Conservation (phyloP, 1,140 invertebrate genomes). For the Rhagoletis zephyria region DNA sequence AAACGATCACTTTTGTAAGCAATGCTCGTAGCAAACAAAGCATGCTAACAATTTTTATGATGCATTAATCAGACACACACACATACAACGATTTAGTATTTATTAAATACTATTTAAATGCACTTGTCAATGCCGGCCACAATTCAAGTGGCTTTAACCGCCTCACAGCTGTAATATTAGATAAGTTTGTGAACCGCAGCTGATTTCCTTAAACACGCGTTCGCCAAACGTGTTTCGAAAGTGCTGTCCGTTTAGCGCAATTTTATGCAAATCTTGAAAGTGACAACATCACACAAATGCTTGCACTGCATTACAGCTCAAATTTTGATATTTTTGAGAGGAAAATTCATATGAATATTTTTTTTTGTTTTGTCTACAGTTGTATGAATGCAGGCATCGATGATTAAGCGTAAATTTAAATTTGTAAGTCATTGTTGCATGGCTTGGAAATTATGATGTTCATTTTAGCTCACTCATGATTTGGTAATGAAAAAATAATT, state of each 20-base stretch:
- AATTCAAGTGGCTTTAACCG: background rate
- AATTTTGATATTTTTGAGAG: too few relatives aligned
- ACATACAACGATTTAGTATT: background rate
- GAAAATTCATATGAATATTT: background rate
- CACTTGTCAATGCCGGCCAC: background rate
- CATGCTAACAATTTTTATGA: background rate
- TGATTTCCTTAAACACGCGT: background rate
- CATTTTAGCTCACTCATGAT: too few relatives aligned
- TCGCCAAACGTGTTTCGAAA: too few relatives aligned
- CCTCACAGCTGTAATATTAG: background rate
- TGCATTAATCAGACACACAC: background rate
- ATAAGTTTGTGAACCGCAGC: background rate
- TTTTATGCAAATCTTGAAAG: background rate
- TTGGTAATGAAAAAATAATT: too few relatives aligned
- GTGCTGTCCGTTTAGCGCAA: too few relatives aligned
- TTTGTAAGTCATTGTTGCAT: too few relatives aligned
- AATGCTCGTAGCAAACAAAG: background rate
- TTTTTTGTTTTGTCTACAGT: background rate
- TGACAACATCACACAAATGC: too few relatives aligned
- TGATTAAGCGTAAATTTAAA: too few relatives aligned
- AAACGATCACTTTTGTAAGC: background rate
- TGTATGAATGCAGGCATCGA: too few relatives aligned
- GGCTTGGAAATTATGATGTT: too few relatives aligned
- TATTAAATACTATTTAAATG: background rate
- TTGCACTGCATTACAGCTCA: too few relatives aligned